phyloP scores from a whole-genome alignment of 1,140 invertebrate species.

The Caenorhabditis inopinata region DNA sequence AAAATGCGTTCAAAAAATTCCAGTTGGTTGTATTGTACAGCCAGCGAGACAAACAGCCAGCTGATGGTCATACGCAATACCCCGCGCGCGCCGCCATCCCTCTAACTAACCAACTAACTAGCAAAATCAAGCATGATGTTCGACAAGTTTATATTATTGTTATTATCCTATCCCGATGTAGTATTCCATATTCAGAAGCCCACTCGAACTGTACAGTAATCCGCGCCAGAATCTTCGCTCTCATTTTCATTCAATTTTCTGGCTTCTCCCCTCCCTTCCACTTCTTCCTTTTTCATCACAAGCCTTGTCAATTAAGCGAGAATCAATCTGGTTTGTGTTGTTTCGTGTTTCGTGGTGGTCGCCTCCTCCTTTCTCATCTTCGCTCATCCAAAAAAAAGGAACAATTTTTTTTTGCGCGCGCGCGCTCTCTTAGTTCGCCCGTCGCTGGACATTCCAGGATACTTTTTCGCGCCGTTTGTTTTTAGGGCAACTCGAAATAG shows the following conservation, averaged over 20 bases:
- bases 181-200: no score
- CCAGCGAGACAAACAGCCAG: neutral
- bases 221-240: neutral
- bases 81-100: neutral
- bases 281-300: neutral
- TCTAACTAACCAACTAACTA: no score
- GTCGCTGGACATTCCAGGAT: constrained; percentile 20
- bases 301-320: constrained; percentile 31
- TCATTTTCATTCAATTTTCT: neutral
- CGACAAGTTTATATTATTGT: constrained; percentile 34
- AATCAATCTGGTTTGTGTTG: constrained; percentile 32
- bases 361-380: neutral
- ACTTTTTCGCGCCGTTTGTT: constrained; percentile 10
- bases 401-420: neutral
- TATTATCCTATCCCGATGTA: no score
- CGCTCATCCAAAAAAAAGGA: neutral
- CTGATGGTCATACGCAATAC: neutral
- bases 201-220: constrained; percentile 29
- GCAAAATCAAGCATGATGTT: constrained; percentile 2
- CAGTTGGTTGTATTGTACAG: neutral
- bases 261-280: neutral
- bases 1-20: constrained; percentile 22
- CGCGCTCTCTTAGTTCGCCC: no score
- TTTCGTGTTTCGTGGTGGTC: neutral
- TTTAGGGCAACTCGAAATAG: neutral